These are phyloP conservation scores for Tetragnatha versicolor DNA, from an alignment of 1,140 invertebrate species.

Conservation along the genomic window DNA sequence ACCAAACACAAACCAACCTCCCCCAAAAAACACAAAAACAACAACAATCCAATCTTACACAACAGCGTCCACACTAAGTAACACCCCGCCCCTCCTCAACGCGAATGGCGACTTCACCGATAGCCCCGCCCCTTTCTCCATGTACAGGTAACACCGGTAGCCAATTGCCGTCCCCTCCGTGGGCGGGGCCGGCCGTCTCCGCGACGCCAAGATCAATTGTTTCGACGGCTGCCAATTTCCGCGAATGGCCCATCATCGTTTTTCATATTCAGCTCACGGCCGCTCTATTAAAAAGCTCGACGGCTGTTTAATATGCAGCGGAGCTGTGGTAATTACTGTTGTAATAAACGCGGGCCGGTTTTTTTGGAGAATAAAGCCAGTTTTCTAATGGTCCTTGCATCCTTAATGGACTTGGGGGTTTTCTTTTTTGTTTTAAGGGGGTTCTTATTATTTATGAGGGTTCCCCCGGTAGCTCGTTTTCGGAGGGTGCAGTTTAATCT, in stretches of 20 bases:
- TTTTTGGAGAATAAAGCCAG: not conserved
- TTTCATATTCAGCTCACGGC: conserved; percentile 22
- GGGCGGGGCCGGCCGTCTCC: conserved; percentile 30
- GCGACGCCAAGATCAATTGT: conserved; percentile 51
- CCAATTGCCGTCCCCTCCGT: conserved; percentile 30
- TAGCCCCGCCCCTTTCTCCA: conserved; percentile 6
- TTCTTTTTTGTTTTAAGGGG: not conserved
- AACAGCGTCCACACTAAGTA: conserved; percentile 12
- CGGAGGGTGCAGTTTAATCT: conserved; percentile 31
- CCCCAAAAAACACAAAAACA: too few relatives aligned
- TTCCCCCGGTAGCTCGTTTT: conserved; percentile 26
- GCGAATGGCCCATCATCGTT: conserved; percentile 26
- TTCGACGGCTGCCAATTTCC: conserved; percentile 39
- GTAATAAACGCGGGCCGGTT: too few relatives aligned
- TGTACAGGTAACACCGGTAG: conserved; percentile 49
- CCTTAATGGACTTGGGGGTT: not conserved
- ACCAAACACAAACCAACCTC: too few relatives aligned
- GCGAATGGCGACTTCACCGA: conserved; percentile 42
- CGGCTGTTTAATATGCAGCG: conserved; percentile 31
- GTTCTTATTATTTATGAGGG: not conserved
- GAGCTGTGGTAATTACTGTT: conserved; percentile 5
- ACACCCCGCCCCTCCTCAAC: not conserved
- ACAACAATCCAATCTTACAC: conserved; percentile 2
- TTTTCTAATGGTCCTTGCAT: conserved; percentile 17
- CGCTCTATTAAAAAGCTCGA: conserved; percentile 27